These are phyloP conservation scores for Zeuzera pyrina DNA, from an alignment of 2,888 invertebrate genomes.

Conservation along the genomic window DNA sequence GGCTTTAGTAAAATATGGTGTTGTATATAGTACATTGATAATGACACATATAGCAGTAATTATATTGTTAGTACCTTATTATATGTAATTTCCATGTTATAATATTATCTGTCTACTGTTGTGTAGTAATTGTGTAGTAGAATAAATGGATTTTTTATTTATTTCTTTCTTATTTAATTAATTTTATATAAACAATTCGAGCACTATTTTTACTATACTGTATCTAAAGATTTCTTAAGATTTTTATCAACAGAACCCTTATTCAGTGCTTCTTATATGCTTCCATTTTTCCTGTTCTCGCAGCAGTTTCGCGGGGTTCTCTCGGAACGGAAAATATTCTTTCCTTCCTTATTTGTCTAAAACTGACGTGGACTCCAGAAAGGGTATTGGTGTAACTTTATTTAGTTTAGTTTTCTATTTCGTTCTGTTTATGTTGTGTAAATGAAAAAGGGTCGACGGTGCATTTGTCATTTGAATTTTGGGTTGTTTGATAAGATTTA, in stretches of 20 bases:
- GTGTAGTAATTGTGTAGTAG: too few relatives aligned
- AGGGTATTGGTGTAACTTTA: slow-evolving; percentile 39
- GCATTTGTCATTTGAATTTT: slow-evolving; percentile 37
- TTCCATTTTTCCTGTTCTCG: slow-evolving; percentile 15
- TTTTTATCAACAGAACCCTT: slow-evolving; percentile 3
- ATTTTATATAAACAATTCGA: too few relatives aligned
- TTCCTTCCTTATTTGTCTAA: slow-evolving; percentile 56
- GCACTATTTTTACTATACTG: too few relatives aligned
- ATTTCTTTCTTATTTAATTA: too few relatives aligned
- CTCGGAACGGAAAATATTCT: slow-evolving; percentile 36
- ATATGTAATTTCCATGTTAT: too few relatives aligned
- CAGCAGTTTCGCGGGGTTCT: slow-evolving; percentile 20
- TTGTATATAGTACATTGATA: too few relatives aligned
- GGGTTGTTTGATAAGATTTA: slow-evolving; percentile 1
- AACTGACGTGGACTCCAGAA: slow-evolving; percentile 41
- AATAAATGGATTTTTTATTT: too few relatives aligned
- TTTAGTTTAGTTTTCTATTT: slow-evolving; percentile 49
- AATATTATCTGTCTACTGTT: too few relatives aligned
- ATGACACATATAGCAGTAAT: too few relatives aligned
- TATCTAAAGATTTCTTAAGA: too few relatives aligned
- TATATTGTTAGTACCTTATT: too few relatives aligned
- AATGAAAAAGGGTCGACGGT: slow-evolving; percentile 42
- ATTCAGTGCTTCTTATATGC: slow-evolving; percentile 5
- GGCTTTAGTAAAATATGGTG: too few relatives aligned
- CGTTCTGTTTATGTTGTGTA: slow-evolving; percentile 40